Percentiles rank a stretch among this genome's conserved stretches.
Conservation (phyloP, 2,797 vertebrate species). For the Protonibea diacanthus region DNA sequence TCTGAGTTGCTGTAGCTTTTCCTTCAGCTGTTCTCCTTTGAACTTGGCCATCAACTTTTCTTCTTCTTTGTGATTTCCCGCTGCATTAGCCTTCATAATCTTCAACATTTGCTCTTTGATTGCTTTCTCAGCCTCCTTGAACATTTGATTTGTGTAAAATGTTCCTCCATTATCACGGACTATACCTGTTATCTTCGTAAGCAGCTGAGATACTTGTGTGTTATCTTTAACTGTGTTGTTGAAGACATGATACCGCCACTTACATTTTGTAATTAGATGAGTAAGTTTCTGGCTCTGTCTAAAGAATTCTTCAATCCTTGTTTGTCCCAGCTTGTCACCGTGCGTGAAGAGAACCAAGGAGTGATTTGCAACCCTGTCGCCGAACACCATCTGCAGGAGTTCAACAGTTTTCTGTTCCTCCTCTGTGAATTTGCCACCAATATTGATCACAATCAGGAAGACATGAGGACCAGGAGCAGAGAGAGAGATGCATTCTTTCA, state of each 20-base stretch:
- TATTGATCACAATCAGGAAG: conserved; percentile 55
- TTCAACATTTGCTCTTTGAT: conserved; percentile 12
- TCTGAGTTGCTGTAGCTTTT: not conserved
- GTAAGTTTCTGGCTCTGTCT: conserved; percentile 5
- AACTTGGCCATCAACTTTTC: conserved; percentile 14
- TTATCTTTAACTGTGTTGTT: conserved; percentile 7
- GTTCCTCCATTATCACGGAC: conserved; percentile 32
- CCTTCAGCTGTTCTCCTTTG: conserved; percentile 12
- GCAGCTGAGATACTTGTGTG: conserved; percentile 25
- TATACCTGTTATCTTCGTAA: conserved; percentile 42
- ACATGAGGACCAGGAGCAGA: conserved; percentile 51
- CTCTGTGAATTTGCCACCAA: conserved; percentile 46
- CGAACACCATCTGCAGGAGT: conserved; percentile 54
- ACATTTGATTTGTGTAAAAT: conserved; percentile 54
- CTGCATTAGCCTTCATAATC: not conserved
- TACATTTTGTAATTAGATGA: conserved; percentile 26
- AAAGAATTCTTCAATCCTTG: conserved; percentile 26
- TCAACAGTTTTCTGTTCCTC: conserved; percentile 41
- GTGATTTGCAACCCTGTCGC: conserved; percentile 21
- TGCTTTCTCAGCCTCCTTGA: conserved; percentile 41
- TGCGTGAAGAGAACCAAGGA: conserved; percentile 58
- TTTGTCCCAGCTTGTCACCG: conserved; percentile 19
- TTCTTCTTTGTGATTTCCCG: not conserved
- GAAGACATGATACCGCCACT: conserved; percentile 42
- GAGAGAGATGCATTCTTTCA: conserved; percentile 44